Conservation (phyloP, 2,888 invertebrate genomes). For the Athripsodes cinereus region DNA sequence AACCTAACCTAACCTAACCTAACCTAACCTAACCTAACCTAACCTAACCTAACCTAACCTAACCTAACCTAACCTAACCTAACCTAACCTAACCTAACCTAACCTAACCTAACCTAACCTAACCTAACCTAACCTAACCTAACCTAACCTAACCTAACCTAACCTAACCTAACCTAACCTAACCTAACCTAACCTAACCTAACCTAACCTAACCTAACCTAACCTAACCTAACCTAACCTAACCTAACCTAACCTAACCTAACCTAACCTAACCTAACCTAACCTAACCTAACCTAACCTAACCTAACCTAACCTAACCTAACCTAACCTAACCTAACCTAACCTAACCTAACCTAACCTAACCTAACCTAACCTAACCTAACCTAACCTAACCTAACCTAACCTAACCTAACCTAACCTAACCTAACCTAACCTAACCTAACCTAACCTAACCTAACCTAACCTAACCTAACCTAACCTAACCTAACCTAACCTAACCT, state of each 20-base stretch:
- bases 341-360: conserved; percentile 2
- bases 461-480: conserved; percentile 2
- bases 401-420: conserved; percentile 2
- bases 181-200: conserved; percentile 2
- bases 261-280: conserved; percentile 2
- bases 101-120: conserved; percentile 2
- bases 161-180: conserved; percentile 5
- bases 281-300: conserved; percentile 2
- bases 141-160: conserved; percentile 3
- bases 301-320: conserved; percentile 2
- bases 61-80: conserved; percentile 4
- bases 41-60: conserved; percentile 7
- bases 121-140: conserved; percentile 2
- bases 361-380: conserved; percentile 2
- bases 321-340: conserved; percentile 2
- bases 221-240: conserved; percentile 2
- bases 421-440: conserved; percentile 2
- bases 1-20: conserved; percentile 7
- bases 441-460: conserved; percentile 2
- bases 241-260: conserved; percentile 2
- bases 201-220: conserved; percentile 2
- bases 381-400: conserved; percentile 2
- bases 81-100: conserved; percentile 2
- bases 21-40: conserved; percentile 7
- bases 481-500: conserved; percentile 2